phyloP scores from a whole-genome alignment of 2,113 vertebrate species.

The Symphodus melops region DNA sequence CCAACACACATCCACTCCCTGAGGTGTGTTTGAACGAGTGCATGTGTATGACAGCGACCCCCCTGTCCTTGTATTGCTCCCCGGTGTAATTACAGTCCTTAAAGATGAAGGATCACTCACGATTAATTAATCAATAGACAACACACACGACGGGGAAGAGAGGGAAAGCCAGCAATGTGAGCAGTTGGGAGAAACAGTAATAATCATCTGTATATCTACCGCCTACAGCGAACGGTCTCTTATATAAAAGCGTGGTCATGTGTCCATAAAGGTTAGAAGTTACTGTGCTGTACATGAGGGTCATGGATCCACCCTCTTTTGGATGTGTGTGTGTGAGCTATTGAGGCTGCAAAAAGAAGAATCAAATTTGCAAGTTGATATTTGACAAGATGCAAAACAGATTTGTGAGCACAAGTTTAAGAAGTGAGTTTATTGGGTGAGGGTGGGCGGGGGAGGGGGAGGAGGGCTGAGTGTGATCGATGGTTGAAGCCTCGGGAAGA shows the following conservation, averaged over 20 bases:
- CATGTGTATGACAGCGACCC: constrained; percentile 30
- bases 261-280: background rate
- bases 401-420: constrained; percentile 9
- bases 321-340: background rate
- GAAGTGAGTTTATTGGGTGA: background rate
- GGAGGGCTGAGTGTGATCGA: constrained; percentile 16
- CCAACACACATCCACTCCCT: constrained; percentile 23
- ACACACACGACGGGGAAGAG: constrained; percentile 12
- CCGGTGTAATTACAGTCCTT: constrained; percentile 59
- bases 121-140: constrained; percentile 82
- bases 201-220: constrained; percentile 2
- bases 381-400: constrained; percentile 10
- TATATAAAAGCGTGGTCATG: background rate
- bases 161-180: constrained; percentile 32
- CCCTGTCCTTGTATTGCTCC: constrained; percentile 43
- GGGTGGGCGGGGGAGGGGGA: background rate
- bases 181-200: constrained; percentile 35
- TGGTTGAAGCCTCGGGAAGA: constrained; percentile 33
- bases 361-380: constrained; percentile 1
- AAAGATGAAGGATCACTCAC: constrained; percentile 67
- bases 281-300: background rate
- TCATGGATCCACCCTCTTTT: background rate
- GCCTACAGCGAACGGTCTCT: background rate
- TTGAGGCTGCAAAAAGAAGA: constrained; percentile 14
- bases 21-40: constrained; percentile 44